Evolutionary conservation across 2,888 invertebrate genomes (phyloP).

Genomic region (Mechanitis mazaeus): DNA sequence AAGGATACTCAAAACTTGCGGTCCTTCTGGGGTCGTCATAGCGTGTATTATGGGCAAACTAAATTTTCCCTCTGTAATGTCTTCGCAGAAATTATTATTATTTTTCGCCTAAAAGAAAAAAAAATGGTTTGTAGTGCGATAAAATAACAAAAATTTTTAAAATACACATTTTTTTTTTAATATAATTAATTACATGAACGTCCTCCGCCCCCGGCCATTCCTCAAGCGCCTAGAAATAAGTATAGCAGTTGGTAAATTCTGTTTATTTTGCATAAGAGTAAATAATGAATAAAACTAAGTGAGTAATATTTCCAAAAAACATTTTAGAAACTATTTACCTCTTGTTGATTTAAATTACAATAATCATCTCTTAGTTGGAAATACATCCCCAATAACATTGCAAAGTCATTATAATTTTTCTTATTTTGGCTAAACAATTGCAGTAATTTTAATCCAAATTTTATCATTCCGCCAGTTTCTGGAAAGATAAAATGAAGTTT

Average conservation of each 20-base stretch:
- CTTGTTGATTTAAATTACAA: constrained; percentile 85
- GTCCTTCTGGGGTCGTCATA: constrained; percentile 80
- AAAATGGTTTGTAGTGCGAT: too few relatives aligned
- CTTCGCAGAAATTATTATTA: constrained; percentile 92
- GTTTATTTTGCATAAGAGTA: constrained; percentile 83
- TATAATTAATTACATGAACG: constrained; percentile 3
- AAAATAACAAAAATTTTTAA: too few relatives aligned
- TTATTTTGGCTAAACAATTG: constrained; percentile 69
- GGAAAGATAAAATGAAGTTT: constrained; percentile 3
- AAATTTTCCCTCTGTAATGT: constrained; percentile 94
- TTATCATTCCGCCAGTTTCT: constrained; percentile 26
- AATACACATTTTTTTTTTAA: too few relatives aligned
- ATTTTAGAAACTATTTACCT: constrained; percentile 72
- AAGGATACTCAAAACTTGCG: constrained; percentile 76
- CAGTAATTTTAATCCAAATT: constrained; percentile 18
- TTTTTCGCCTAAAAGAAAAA: constrained; percentile 43
- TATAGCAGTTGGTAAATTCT: too few relatives aligned
- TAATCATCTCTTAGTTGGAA: constrained; percentile 95
- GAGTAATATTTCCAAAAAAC: neutral
- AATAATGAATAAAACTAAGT: constrained; percentile 70
- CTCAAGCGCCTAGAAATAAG: constrained; percentile 16
- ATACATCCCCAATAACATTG: constrained; percentile 89
- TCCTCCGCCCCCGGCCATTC: constrained; percentile 14
- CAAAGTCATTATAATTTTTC: constrained; percentile 83
- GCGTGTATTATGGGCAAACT: constrained; percentile 94